Base-by-base conservation (phyloP, 2,113 vertebrate species). In the Manacus vitellinus region DNA sequence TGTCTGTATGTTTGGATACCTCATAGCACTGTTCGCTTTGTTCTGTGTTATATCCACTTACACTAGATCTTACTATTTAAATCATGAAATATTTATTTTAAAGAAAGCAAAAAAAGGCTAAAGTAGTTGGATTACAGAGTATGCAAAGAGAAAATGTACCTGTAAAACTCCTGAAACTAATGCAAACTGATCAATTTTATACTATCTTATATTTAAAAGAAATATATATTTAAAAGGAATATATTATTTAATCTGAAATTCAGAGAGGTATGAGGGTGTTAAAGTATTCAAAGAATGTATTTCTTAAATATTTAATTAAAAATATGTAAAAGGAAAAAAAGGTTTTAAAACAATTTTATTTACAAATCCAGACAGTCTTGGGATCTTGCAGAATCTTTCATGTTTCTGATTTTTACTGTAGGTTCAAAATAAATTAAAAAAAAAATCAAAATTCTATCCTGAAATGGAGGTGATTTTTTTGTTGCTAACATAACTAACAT, bases 281-380 rank as follows among this genome's bases (percentile, higher is more conserved):
- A 44, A 89, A 77, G 14, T 68, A 87, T 86, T 86, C 63, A 43
- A 73, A 92, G 8, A 73, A 39, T 14, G 5, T 22, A 51, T 84
- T 86, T 84, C 39, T 77, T 35, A 92, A 85, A 84, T 71, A 92
- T 67, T 83, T 84, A 77, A 5, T 66, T 88, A 76, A 92, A 89
- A 88, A 66, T 19, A 58, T 18, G 5, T 19, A 47, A 54, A 55
- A 78, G 9, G 11, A 5, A 20, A 73, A 75, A 78, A 87, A 4
- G 0, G 28, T 65, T 35, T 52, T 8, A 28, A 35, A 30, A 33
- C 2, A 51, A 15, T 79, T 94, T 92, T 58, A 43, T 88, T 80
- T 79, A 5, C 58, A 79, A 83, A 75, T 62, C 18, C 21, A 66
- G 49, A 35, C 14, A 58, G 18, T 25, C 20, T 52, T 56, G 56